phyloP scores from a whole-genome alignment of 2,113 vertebrate genomes.

The Nannobrachium achirus region DNA sequence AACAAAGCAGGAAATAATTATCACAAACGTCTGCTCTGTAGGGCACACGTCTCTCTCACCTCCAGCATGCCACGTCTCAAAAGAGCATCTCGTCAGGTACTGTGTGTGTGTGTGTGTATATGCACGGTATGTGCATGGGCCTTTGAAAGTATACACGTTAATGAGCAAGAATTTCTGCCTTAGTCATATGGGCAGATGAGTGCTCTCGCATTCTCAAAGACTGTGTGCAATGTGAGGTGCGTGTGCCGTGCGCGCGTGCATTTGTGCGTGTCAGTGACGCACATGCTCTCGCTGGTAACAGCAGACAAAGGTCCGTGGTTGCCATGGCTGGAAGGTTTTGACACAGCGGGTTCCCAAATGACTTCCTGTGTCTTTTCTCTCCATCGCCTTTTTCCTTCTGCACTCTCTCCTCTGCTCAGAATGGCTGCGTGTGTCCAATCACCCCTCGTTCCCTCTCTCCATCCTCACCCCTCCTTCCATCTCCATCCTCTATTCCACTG shows the following conservation, averaged over 20 bases:
- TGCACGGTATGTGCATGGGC: no score
- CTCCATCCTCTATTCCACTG: neutral
- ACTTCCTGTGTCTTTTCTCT: neutral
- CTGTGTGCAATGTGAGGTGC: no score
- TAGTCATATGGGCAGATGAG: no score
- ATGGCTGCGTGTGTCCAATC: neutral
- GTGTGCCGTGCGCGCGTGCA: neutral
- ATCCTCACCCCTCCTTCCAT: neutral
- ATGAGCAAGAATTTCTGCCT: no score
- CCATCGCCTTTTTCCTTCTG: neutral
- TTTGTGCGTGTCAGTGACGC: conserved; percentile 1
- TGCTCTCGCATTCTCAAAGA: no score
- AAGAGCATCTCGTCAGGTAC: no score
- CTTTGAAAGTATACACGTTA: no score
- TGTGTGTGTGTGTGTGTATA: neutral
- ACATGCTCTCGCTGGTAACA: neutral
- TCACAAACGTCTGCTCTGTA: neutral
- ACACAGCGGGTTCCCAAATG: neutral
- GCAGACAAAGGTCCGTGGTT: neutral
- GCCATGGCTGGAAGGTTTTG: neutral
- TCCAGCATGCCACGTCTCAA: neutral
- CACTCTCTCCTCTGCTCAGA: neutral
- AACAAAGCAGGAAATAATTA: no score
- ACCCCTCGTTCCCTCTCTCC: neutral
- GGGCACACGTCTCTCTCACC: neutral